Percentiles rank a stretch among this genome's conserved stretches.
phyloP scores from a whole-genome alignment of 2,888 invertebrate genomes.

The Ischnus inquisitorius region DNA sequence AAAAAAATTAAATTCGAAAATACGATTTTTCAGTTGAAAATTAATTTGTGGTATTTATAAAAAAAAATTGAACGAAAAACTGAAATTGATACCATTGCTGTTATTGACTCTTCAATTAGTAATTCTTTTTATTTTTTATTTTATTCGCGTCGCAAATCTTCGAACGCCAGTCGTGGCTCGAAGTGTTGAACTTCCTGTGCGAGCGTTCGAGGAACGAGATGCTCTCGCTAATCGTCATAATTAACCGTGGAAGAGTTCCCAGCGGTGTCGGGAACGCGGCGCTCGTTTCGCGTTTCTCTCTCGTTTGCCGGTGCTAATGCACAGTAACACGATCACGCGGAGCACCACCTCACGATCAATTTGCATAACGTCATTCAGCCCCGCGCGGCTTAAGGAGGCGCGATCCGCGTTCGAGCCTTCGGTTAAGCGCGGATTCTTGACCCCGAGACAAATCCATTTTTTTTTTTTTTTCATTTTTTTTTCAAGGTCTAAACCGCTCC shows the following conservation, averaged over 20 bases:
- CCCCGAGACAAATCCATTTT: slow-evolving; percentile 21
- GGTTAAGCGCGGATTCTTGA: slow-evolving; percentile 25
- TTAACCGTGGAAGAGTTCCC: slow-evolving; percentile 73
- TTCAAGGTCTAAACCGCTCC: slow-evolving; percentile 9
- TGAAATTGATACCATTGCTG: too few species aligned
- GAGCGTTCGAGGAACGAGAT: slow-evolving; percentile 39
- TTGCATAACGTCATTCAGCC: slow-evolving; percentile 21
- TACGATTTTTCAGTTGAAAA: too few species aligned
- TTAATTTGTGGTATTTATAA: too few species aligned
- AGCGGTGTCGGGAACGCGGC: slow-evolving; percentile 47
- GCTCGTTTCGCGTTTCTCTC: slow-evolving; percentile 11
- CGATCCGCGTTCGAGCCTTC: slow-evolving; percentile 11
- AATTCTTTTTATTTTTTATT: too few species aligned
- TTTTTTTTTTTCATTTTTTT: too few species aligned
- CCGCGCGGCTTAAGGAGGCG: background rate
- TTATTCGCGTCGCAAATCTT: background rate
- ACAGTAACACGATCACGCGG: slow-evolving; percentile 17
- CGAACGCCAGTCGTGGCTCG: slow-evolving; percentile 27
- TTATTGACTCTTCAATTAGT: too few species aligned
- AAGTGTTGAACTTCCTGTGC: slow-evolving; percentile 44
- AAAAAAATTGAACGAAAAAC: too few species aligned
- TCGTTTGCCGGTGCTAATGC: slow-evolving; percentile 13
- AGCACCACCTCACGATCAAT: slow-evolving; percentile 14
- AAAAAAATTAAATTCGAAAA: too few species aligned
- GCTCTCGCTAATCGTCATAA: slow-evolving; percentile 75